phyloP scores from a whole-genome alignment of 2,888 invertebrate species.

The Pachymerium ferrugineum region DNA sequence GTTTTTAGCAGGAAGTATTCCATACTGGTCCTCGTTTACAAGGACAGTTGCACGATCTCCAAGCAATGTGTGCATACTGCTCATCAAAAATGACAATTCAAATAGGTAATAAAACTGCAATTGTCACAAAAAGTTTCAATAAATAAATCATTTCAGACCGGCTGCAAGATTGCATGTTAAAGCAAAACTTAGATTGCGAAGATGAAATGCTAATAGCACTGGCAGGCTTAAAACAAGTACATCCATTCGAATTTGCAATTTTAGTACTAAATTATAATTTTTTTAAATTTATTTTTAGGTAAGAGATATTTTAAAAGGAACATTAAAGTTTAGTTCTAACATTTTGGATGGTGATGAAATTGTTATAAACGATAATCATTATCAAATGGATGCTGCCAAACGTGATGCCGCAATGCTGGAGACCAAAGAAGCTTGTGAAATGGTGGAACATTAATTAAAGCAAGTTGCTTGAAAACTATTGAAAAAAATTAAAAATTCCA shows the following conservation, averaged over 20 bases:
- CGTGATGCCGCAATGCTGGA: neutral
- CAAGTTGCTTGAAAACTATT: too few relatives aligned
- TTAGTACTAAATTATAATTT: neutral
- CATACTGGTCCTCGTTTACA: conserved; percentile 29
- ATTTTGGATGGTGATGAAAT: conserved; percentile 32
- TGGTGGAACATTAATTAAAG: neutral
- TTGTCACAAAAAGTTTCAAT: neutral
- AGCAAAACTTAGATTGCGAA: conserved; percentile 43
- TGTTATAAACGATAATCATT: conserved; percentile 33
- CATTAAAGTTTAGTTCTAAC: conserved; percentile 34
- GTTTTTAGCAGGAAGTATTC: too few relatives aligned
- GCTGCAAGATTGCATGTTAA: conserved; percentile 44
- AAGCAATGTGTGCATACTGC: conserved; percentile 34
- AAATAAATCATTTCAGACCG: conserved; percentile 41
- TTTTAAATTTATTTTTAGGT: conserved; percentile 33
- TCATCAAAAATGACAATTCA: conserved; percentile 36
- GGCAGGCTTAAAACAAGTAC: conserved; percentile 48
- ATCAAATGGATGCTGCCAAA: conserved; percentile 12
- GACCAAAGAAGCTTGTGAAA: neutral
- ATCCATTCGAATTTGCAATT: neutral
- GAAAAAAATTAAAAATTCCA: too few relatives aligned
- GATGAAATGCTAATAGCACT: conserved; percentile 47
- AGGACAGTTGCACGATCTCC: conserved; percentile 30
- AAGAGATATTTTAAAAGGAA: conserved; percentile 37
- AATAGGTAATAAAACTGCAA: conserved; percentile 32